Evolutionary conservation across 2,113 vertebrate genomes (phyloP).

Genomic region (Himantopus leucocephalus): DNA sequence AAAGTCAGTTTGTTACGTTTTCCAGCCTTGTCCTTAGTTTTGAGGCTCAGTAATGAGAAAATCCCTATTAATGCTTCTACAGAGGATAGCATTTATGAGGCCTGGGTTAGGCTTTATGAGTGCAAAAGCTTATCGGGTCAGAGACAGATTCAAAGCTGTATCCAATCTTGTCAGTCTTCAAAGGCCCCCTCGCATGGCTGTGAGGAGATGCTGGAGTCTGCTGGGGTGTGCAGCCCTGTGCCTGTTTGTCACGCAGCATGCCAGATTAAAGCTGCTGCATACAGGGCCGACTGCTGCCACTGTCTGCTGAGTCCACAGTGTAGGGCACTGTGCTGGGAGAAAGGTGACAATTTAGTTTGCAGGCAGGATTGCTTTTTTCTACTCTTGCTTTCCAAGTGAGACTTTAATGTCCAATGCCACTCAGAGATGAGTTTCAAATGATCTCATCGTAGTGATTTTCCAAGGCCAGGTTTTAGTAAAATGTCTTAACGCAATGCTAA

Average conservation of each 20-base stretch:
- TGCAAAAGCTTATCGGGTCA: background rate
- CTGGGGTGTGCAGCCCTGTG: background rate
- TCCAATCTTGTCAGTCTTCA: background rate
- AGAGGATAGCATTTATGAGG: background rate
- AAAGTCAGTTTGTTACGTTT: background rate
- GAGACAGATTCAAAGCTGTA: background rate
- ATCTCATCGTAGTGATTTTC: background rate
- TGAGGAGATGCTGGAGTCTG: background rate
- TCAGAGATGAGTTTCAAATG: background rate
- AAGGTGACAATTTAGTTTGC: background rate
- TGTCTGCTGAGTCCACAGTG: background rate
- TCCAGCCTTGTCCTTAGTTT: background rate
- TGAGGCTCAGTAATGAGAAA: background rate
- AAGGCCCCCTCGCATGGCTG: background rate
- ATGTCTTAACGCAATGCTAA: background rate
- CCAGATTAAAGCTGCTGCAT: background rate
- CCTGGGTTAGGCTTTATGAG: background rate
- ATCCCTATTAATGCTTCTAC: background rate
- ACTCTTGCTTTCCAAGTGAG: background rate
- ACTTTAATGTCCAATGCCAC: background rate
- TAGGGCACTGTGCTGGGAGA: background rate
- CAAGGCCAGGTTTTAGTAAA: background rate
- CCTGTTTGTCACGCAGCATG: background rate
- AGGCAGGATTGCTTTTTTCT: background rate
- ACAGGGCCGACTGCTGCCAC: background rate